Evolutionary conservation across 1,140 invertebrate species (phyloP), one percentile per base, ranked within the genome.

Genomic region (Zophobas atratus): DNA sequence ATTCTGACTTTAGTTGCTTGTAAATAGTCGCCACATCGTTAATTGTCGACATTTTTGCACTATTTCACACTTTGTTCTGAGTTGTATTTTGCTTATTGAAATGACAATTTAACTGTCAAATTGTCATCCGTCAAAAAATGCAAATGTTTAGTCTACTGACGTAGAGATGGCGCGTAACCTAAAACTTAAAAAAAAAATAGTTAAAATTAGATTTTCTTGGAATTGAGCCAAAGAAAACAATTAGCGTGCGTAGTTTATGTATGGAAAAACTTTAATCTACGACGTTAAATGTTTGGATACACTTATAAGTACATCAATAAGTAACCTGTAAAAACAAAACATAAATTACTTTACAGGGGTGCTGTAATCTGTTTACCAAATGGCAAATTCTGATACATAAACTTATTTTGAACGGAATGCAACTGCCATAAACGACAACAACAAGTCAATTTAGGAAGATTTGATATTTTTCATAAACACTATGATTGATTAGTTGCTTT

Each of bases 1-100:
- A 95, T 87, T 94, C 93, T 55, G 90, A 87, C 85, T 93, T 94
- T 57, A 95, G 88, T 86, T 91, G 91, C 87, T 93, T 91, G 87
- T 93, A 94, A 6, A 94, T 84, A 53, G 90, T 82, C 48, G 91
- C 88, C 77, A 94, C 92, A 84, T 93, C 90, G 83, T 91, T 91
- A 33, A 93, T 83, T 74, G 89, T 89, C 78, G 91, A 87, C 91
- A 92, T 93, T 82, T 84, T 88, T 57, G 46, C 38, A 63, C 20
- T 43, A 63, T 55, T 56, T 1, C 51, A 36, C 2, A 70, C 32
- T 43, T 43, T 43, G 35, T 34, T 20, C 1, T 57, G 55, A 57
- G 1, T 57, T 57, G 32, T 33, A 35, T 1, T 57, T 57, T 51
- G 20, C 49, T 51, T 57, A 43, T 67, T 67, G 60, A 67, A 38